Conservation (phyloP, 2,797 vertebrate species). For the Syngnathus rostellatus region DNA sequence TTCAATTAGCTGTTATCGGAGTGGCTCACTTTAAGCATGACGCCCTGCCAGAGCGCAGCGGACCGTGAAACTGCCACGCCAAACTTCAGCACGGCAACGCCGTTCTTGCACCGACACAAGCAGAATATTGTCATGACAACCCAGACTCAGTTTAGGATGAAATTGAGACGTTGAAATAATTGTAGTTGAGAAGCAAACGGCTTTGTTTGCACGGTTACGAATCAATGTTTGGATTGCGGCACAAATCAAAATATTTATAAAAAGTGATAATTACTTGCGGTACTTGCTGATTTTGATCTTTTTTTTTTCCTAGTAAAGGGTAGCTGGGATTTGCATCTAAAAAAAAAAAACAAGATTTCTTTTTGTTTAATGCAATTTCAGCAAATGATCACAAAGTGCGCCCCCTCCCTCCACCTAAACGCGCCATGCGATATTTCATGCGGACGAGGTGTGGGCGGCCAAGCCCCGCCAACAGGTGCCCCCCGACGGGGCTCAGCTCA, state of each 20-base stretch:
- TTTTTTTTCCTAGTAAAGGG: too few species aligned
- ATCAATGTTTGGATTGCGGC: too few species aligned
- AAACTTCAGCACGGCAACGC: not conserved
- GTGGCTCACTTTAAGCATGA: not conserved
- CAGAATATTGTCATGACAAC: too few species aligned
- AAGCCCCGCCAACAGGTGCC: slow-evolving; percentile 67
- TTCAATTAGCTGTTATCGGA: slow-evolving; percentile 71
- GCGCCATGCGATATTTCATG: slow-evolving; percentile 17
- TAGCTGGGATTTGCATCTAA: not conserved
- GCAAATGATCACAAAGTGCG: slow-evolving; percentile 40
- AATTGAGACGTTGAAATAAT: too few species aligned
- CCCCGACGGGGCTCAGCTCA: slow-evolving; percentile 47
- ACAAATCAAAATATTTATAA: too few species aligned
- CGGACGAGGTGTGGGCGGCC: slow-evolving; percentile 68
- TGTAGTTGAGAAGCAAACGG: too few species aligned
- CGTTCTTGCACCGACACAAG: not conserved
- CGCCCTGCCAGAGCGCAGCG: not conserved
- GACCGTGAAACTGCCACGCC: not conserved
- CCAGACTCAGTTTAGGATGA: too few species aligned
- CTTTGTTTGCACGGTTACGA: too few species aligned
- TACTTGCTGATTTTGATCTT: too few species aligned
- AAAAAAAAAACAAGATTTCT: slow-evolving; percentile 16
- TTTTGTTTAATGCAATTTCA: slow-evolving; percentile 42
- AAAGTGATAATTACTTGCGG: too few species aligned
- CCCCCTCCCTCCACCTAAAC: slow-evolving; percentile 44